Evolutionary conservation across 2,113 vertebrate genomes (phyloP).

Genomic region (Eurypyga helias): DNA sequence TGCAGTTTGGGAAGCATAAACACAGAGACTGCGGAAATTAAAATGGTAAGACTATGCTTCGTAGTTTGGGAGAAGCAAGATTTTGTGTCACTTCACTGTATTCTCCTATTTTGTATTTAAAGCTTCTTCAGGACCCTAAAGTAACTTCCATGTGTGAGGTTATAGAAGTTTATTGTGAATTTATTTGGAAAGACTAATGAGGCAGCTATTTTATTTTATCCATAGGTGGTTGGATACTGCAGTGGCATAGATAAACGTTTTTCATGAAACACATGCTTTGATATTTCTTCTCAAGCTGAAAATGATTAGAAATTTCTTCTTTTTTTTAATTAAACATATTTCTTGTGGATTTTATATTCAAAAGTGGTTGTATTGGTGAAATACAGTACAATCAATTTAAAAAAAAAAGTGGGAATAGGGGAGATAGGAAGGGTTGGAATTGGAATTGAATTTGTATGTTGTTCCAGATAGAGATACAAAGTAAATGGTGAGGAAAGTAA

Average conservation of each 20-base stretch:
- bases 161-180: background rate
- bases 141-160: background rate
- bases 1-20: slow-evolving; percentile 76
- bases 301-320: background rate
- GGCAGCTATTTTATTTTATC: background rate
- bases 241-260: background rate
- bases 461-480: background rate
- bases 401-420: background rate
- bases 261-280: background rate
- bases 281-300: background rate
- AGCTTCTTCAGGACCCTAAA: background rate
- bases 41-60: slow-evolving; percentile 80
- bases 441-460: background rate
- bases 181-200: background rate
- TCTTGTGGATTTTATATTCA: background rate
- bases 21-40: slow-evolving; percentile 74
- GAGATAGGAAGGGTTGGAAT: rapidly evolving
- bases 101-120: background rate
- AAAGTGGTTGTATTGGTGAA: background rate
- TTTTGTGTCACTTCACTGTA: background rate
- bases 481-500: background rate
- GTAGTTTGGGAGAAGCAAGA: background rate
- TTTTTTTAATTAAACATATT: background rate
- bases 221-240: background rate
- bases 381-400: rapidly evolving